Conservation (phyloP, 2,113 vertebrate species). For the Gallinago paraguaiae region DNA sequence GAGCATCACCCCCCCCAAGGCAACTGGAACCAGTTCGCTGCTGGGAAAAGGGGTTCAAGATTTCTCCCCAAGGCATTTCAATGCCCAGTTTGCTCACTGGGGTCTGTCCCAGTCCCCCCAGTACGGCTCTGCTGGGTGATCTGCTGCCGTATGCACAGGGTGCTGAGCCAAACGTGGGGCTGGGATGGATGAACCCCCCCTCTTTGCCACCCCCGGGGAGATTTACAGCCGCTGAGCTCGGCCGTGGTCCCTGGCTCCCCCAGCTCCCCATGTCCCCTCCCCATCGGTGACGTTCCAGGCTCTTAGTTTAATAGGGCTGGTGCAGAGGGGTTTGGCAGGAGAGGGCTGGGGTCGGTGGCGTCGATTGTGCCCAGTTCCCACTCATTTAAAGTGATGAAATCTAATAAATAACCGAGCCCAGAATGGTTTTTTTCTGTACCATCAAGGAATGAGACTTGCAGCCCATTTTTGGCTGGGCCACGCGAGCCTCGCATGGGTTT, state of each 20-base stretch:
- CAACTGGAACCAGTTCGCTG: neutral
- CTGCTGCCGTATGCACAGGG: accelerated
- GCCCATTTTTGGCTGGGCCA: neutral
- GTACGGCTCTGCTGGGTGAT: neutral
- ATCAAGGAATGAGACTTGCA: neutral
- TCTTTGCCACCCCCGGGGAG: accelerated
- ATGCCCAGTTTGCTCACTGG: accelerated
- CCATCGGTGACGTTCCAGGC: neutral
- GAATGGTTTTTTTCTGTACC: neutral
- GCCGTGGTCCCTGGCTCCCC: accelerated
- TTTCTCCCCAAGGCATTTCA: accelerated
- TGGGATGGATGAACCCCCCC: neutral
- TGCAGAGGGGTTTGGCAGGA: neutral
- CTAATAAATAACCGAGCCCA: neutral
- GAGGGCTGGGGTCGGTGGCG: neutral
- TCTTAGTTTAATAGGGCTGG: neutral
- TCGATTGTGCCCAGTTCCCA: neutral
- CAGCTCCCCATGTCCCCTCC: neutral
- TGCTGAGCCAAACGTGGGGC: accelerated
- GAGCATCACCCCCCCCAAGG: neutral
- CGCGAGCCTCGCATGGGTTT: neutral
- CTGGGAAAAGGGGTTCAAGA: neutral
- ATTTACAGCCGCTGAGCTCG: accelerated
- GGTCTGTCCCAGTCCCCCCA: neutral
- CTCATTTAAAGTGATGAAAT: neutral